Percentiles rank a stretch among this genome's conserved stretches.
Evolutionary conservation across 2,113 vertebrate species (phyloP).

Genomic region (Odocoileus virginianus): DNA sequence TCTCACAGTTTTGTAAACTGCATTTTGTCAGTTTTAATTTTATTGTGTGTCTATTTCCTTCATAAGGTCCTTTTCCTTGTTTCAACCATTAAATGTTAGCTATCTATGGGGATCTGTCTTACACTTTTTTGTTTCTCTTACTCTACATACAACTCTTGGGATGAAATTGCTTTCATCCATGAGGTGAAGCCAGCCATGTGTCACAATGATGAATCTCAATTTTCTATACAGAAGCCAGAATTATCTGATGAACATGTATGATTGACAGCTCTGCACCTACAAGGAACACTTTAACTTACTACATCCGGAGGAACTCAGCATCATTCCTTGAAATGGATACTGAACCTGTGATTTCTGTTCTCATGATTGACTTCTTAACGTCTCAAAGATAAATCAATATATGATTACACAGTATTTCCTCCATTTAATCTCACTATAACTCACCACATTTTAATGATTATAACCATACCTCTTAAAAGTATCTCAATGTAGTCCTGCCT

Average conservation of each 20-base stretch:
- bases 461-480: not conserved
- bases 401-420: not conserved
- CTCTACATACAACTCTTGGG: not conserved
- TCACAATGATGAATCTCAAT: not conserved
- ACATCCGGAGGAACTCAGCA: not conserved
- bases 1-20: not conserved
- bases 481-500: not conserved
- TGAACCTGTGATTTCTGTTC: not conserved
- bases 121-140: not conserved
- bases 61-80: not conserved
- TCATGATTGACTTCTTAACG: not conserved
- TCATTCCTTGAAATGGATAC: not conserved
- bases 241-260: not conserved
- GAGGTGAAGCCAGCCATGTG: not conserved
- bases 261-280: not conserved
- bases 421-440: not conserved
- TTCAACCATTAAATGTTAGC: not conserved
- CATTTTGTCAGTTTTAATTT: not conserved
- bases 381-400: not conserved
- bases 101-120: not conserved
- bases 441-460: not conserved
- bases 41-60: not conserved
- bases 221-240: not conserved
- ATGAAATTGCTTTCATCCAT: not conserved
- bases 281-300: not conserved